These are phyloP conservation scores for Odontocolon sp. DNA, from an alignment of 2,888 invertebrate genomes.

Conservation along the genomic window DNA sequence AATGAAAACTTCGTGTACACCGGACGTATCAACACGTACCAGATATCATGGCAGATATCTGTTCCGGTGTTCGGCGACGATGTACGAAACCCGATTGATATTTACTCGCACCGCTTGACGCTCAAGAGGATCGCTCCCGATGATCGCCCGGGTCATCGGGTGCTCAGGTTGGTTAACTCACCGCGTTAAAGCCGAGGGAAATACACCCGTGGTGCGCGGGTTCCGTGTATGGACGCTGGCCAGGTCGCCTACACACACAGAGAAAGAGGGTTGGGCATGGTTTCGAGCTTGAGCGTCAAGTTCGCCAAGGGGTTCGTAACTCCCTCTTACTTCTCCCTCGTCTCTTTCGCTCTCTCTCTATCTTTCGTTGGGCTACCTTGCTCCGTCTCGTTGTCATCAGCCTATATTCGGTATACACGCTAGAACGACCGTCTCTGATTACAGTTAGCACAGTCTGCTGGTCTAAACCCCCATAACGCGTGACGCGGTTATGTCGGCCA, in stretches of 20 bases:
- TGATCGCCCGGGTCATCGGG: not conserved
- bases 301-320: conserved; percentile 53
- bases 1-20: too few relatives aligned
- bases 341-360: conserved; percentile 27
- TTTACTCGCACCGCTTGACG: conserved; percentile 76
- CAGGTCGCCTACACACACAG: conserved; percentile 22
- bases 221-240: conserved; percentile 49
- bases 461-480: conserved; percentile 73
- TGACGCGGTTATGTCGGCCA: conserved; percentile 65
- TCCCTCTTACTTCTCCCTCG: conserved; percentile 48
- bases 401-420: conserved; percentile 66
- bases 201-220: conserved; percentile 8
- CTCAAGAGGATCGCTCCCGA: conserved; percentile 76
- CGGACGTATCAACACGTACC: too few relatives aligned
- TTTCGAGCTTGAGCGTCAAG: conserved; percentile 34
- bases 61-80: conserved; percentile 34
- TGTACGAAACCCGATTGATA: conserved; percentile 77
- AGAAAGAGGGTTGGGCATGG: not conserved
- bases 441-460: conserved; percentile 78
- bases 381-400: conserved; percentile 43
- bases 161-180: not conserved
- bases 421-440: conserved; percentile 75
- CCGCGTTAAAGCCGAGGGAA: conserved; percentile 15
- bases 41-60: conserved; percentile 10
- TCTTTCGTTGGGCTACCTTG: conserved; percentile 31